Evolutionary conservation across 2,113 vertebrate genomes (phyloP).

Genomic region (Ginglymostoma cirratum): DNA sequence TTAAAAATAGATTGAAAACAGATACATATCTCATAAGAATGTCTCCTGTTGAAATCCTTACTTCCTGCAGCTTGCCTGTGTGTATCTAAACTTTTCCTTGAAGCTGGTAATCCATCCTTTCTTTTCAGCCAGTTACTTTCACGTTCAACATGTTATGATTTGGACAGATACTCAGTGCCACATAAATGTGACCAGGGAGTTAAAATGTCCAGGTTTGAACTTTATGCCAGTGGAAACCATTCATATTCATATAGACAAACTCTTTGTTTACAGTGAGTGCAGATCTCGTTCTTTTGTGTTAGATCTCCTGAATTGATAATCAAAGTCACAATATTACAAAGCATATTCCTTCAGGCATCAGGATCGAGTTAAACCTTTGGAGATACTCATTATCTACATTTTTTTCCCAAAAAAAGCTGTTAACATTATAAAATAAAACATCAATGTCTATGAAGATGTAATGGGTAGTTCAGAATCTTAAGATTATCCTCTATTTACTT

Average conservation of each 20-base stretch:
- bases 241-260: not conserved
- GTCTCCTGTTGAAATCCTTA: not conserved
- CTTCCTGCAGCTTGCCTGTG: not conserved
- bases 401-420: not conserved
- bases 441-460: not conserved
- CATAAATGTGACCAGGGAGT: no score
- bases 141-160: not conserved
- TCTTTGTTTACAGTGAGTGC: not conserved
- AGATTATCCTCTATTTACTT: not conserved
- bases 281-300: not conserved
- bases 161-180: not conserved
- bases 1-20: no score
- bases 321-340: not conserved
- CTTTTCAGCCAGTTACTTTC: not conserved
- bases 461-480: not conserved
- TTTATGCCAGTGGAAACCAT: not conserved
- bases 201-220: not conserved
- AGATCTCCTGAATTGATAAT: not conserved
- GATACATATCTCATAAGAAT: no score
- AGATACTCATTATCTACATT: not conserved
- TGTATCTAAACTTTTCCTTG: not conserved
- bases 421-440: not conserved
- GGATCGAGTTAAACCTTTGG: not conserved
- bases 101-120: not conserved
- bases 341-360: not conserved